These are phyloP conservation scores for Platyscelio sp. DNA, from an alignment of 2,888 invertebrate species.

Conservation along the genomic window DNA sequence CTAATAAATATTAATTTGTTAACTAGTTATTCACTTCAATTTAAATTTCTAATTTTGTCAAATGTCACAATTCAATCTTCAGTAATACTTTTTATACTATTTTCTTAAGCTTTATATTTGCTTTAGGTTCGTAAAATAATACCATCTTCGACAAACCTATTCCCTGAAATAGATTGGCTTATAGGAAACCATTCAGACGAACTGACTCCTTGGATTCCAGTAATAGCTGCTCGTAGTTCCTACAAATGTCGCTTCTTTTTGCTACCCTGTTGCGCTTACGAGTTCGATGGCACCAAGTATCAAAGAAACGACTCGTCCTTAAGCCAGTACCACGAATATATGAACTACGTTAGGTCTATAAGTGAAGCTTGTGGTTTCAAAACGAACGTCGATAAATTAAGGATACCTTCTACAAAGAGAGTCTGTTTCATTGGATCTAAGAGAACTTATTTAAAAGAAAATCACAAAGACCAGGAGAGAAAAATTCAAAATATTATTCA, in stretches of 20 bases:
- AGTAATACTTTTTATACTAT: not conserved
- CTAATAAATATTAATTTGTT: not conserved
- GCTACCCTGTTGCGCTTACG: slow-evolving; percentile 97
- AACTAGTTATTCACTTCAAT: too few species aligned
- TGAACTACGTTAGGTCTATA: slow-evolving; percentile 88
- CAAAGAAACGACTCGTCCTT: slow-evolving; percentile 89
- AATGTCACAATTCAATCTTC: too few species aligned
- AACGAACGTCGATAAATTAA: slow-evolving; percentile 92
- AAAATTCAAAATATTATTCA: slow-evolving; percentile 86
- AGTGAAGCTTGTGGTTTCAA: slow-evolving; percentile 91
- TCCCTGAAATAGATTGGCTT: slow-evolving; percentile 94
- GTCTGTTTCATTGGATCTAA: slow-evolving; percentile 91
- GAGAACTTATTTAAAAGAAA: slow-evolving; percentile 85
- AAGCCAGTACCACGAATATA: slow-evolving; percentile 93
- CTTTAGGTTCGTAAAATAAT: slow-evolving; percentile 89
- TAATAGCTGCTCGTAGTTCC: slow-evolving; percentile 94
- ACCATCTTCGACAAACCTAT: slow-evolving; percentile 89
- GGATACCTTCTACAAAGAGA: slow-evolving; percentile 98
- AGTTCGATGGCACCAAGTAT: slow-evolving; percentile 95
- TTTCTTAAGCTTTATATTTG: slow-evolving; percentile 31
- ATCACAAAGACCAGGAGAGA: slow-evolving; percentile 83
- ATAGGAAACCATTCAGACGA: slow-evolving; percentile 99
- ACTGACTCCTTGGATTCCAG: slow-evolving; percentile 99
- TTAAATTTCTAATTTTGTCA: too few species aligned
- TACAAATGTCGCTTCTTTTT: slow-evolving; percentile 93